Base-by-base conservation (phyloP, 2,888 invertebrate genomes). In the Sericinus montela region DNA sequence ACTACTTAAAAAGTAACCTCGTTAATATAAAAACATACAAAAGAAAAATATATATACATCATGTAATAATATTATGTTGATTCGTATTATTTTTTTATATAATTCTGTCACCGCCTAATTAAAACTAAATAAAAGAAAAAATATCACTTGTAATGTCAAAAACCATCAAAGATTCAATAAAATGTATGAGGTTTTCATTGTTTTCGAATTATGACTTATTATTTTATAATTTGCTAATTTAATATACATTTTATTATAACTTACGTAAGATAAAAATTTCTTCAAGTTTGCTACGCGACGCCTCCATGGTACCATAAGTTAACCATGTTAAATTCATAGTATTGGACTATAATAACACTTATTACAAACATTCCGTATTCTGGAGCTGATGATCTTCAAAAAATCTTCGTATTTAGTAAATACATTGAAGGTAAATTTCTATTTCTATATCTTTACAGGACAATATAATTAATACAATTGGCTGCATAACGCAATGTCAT, bases 221-320 rank as follows among this genome's bases (percentile, higher is more conserved):
- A n/a, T 8, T 1, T 25, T 7, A 25, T 32, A 32, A 32, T 63
- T 58, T 28, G 29, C 54, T 67, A 69, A 42, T 60, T 57, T 65
- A 48, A 75, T 71, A 70, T 75, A 70, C 48, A 68, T 55, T 65
- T 60, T 67, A 62, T 55, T 1, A 11, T 14, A 23, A 48, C 48
- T 23, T 30, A 46, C 51, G 45, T 55, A 58, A 50, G 53, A 25
- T 8, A 25, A 25, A 25, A 5, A 1, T 57, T 48, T 52, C 56
- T 42, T 51, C 51, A 57, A 39, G 44, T 56, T 53, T 40, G 8
- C 25, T 30, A 34, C 36, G 8, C 34, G 41, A 7, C 10, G 28
- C 28, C 29, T 14, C 38, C 11, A 32, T 15, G 7, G 11, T 40
- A 51, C 51, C 57, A 58, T 36, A 41, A 41, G 46, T 52, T 59